Base-by-base conservation (phyloP, 92 coral and sea anemone genomes). In the Porites cylindrica region DNA sequence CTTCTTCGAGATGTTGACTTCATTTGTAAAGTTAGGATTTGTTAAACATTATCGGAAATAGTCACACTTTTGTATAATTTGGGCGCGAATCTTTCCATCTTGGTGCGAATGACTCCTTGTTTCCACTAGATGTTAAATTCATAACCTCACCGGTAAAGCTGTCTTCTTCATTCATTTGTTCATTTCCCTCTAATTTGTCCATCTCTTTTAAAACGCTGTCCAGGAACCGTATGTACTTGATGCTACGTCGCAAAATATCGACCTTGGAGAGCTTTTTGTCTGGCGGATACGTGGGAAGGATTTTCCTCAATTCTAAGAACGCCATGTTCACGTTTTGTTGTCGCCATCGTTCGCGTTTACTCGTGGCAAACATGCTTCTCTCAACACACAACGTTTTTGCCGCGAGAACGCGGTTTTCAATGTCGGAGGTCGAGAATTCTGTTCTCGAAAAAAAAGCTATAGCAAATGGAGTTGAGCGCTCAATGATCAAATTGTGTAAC, bases 251-350 rank as follows among this genome's bases (percentile, higher is more conserved):
- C 56, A 97, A 87, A 76, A 97, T 93, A 53, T 97, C 98, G 19
- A 91, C 94, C 83, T 97, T 97, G 72, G 99, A 97, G 51, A 97
- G 97, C 80, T 97, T 97, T 84, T 94, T 97, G 43, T 97, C 99
- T 59, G 95, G 95, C 11, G 99, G 99, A 65, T 95, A 92, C 3
- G 97, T 95, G n/a, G 99, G 99, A 19, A 97, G 91, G 3, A 97
- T 95, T 88, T 89, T 82, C 23, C 99, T 86, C 53, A 97, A 83
- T 88, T 97, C 99, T 19, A 97, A 87, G 79, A 97, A 97, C 24
- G 99, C 99, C 70, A 90, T 80, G 89, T 97, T 97, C 10, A 97
- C 99, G 66, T 93, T 92, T 43, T 97, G 95, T 62, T 97, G 99
- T 51, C 98, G 85, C 98, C 96, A 97, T 20, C 97, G 88, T 60